Evolutionary conservation across 2,113 vertebrate species (phyloP).

Genomic region (Mugil cephalus): DNA sequence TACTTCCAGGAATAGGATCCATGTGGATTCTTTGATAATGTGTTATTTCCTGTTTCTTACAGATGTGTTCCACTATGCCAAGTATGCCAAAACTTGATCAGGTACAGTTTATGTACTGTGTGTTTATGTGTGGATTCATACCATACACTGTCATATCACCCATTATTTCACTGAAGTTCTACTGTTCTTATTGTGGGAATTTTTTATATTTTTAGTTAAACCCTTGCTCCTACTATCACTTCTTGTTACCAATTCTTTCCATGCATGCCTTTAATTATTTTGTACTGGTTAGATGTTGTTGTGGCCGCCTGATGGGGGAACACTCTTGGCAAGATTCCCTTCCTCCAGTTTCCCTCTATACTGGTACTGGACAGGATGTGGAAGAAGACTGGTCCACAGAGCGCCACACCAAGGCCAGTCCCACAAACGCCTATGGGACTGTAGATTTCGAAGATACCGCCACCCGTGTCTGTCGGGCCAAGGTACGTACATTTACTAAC

Average conservation of each 20-base stretch:
- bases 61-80: conserved; percentile 92
- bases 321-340: conserved; percentile 82
- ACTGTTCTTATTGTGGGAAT: neutral
- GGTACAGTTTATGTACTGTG: conserved; percentile 80
- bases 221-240: neutral
- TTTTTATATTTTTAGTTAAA: neutral
- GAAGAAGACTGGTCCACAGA: conserved; percentile 89
- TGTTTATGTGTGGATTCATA: conserved; percentile 2
- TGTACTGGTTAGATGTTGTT: conserved; percentile 87
- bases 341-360: conserved; percentile 72
- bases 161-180: neutral
- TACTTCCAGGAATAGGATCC: conserved; percentile 57
- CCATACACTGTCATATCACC: neutral
- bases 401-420: conserved; percentile 88
- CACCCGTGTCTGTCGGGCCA: conserved; percentile 89
- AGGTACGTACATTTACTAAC: conserved; percentile 83
- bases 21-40: conserved; percentile 46
- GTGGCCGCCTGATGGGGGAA: conserved; percentile 91
- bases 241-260: neutral
- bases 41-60: conserved; percentile 68
- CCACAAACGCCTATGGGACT: conserved; percentile 93
- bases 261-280: neutral
- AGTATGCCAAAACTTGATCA: conserved; percentile 94
- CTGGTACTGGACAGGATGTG: conserved; percentile 30
- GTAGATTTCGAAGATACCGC: conserved; percentile 94